Conservation (phyloP, 2,797 vertebrate genomes). For the Chiroxiphia lanceolata region DNA sequence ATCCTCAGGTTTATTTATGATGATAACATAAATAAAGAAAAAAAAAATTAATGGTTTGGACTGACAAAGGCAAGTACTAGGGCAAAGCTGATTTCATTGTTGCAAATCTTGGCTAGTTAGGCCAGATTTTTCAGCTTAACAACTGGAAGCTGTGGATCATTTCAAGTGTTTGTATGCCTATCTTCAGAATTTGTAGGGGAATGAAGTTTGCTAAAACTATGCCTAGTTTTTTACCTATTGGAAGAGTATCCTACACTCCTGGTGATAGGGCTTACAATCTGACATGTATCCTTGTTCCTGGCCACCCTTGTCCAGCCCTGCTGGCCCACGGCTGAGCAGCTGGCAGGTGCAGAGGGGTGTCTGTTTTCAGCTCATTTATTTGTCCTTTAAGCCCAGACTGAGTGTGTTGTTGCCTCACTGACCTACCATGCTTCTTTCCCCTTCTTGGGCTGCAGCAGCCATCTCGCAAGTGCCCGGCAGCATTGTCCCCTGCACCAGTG, state of each 20-base stretch:
- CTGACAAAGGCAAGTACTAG: background rate
- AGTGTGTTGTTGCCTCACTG: background rate
- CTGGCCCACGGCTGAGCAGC: fast-evolving
- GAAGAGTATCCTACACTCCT: background rate
- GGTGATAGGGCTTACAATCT: fast-evolving
- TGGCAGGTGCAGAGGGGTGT: fast-evolving
- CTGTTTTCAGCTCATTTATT: no score
- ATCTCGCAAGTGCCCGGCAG: fast-evolving
- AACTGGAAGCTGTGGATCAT: background rate
- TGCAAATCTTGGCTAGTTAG: background rate
- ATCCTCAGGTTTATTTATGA: background rate
- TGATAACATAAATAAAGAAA: background rate
- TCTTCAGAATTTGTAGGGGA: background rate
- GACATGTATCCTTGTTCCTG: background rate
- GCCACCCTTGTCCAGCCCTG: fast-evolving
- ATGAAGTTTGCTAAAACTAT: background rate
- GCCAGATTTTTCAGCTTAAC: background rate
- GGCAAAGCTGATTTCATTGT: background rate
- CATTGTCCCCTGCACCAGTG: background rate
- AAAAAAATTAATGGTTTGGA: background rate
- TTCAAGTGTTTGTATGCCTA: background rate
- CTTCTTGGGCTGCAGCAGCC: background rate
- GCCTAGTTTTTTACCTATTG: background rate
- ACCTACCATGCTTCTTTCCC: background rate
- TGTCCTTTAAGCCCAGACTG: background rate